A percentile compares a stretch with the other conserved stretches of the same genome.
phyloP scores from a whole-genome alignment of 2,797 vertebrate species.

The Tangara arthus region DNA sequence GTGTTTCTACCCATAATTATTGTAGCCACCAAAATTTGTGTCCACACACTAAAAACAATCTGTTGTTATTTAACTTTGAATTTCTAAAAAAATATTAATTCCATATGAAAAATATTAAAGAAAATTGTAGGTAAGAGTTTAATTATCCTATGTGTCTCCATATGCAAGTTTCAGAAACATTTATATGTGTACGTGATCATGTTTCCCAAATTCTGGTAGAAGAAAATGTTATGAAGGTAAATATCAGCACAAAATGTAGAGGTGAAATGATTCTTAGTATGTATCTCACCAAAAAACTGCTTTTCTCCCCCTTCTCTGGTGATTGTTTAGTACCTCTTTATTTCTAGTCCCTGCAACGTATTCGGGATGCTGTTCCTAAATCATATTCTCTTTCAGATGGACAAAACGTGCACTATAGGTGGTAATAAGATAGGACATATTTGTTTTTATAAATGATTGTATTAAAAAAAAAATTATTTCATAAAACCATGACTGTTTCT shows the following conservation, averaged over 20 bases:
- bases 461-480: neutral
- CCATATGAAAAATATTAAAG: neutral
- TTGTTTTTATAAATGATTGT: neutral
- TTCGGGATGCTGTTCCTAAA: neutral
- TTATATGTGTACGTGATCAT: neutral
- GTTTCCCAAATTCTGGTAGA: neutral
- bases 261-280: neutral
- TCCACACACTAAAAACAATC: neutral
- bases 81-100: neutral
- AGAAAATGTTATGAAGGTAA: neutral
- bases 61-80: neutral
- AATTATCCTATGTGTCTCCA: neutral
- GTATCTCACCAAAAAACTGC: neutral
- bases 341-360: neutral
- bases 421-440: neutral
- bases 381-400: neutral
- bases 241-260: neutral
- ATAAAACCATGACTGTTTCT: neutral
- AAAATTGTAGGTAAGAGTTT: neutral
- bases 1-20: neutral
- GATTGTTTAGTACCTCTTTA: neutral
- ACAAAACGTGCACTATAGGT: neutral
- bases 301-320: fast-evolving
- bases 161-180: neutral
- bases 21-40: neutral